A percentile compares a stretch with the other conserved stretches of the same genome.
Evolutionary conservation across 2,888 invertebrate species (phyloP).

Genomic region (Ischnura elegans): DNA sequence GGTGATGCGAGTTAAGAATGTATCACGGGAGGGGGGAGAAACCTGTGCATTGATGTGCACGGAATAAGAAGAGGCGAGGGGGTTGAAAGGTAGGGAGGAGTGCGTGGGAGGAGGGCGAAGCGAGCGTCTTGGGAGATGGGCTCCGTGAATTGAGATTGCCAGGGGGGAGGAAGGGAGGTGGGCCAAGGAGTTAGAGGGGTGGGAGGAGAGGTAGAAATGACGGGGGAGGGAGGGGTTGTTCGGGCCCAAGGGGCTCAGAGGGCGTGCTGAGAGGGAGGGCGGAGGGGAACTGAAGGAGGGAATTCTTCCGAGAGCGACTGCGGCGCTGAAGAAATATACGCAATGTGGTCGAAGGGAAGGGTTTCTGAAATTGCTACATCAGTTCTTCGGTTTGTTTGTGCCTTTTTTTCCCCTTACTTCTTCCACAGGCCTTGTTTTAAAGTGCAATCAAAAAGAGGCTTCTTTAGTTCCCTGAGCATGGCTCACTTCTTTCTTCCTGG

Average conservation of each 20-base stretch:
- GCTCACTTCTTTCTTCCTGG: no score
- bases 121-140: constrained; percentile 20
- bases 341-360: not conserved
- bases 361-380: not conserved
- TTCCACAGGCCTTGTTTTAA: not conserved
- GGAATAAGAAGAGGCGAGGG: no score
- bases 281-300: not conserved
- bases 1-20: no score
- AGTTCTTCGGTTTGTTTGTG: not conserved
- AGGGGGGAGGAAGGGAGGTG: not conserved
- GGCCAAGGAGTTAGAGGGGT: not conserved
- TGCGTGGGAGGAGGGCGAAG: not conserved
- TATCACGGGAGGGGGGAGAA: not conserved
- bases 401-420: not conserved
- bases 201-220: not conserved
- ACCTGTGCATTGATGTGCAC: not conserved
- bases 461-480: not conserved
- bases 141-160: constrained; percentile 15
- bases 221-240: not conserved
- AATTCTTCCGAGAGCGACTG: not conserved
- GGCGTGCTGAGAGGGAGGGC: not conserved
- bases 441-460: not conserved
- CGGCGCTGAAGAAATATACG: not conserved
- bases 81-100: no score
- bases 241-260: not conserved